phyloP scores from a whole-genome alignment of 1,140 invertebrate species.

The Drosophila subpulchrella region DNA sequence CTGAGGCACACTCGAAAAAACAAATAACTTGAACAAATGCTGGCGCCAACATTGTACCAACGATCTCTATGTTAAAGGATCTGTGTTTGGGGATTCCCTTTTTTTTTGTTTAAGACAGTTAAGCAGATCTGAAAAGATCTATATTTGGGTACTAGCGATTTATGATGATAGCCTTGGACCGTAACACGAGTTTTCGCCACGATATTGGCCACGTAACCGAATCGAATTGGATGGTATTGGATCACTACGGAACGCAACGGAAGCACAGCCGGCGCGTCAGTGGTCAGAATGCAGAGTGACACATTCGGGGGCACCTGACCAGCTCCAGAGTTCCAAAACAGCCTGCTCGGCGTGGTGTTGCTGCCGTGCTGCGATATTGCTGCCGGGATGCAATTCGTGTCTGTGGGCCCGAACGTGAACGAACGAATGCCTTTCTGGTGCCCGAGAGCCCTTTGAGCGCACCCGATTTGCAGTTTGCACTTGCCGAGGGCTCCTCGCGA shows the following conservation, averaged over 20 bases:
- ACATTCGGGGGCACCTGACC: constrained; percentile 67
- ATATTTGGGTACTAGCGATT: not conserved
- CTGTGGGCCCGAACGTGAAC: not conserved
- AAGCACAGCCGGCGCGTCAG: constrained; percentile 84
- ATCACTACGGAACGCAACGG: constrained; percentile 20
- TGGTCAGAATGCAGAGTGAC: constrained; percentile 84
- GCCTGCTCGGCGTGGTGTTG: constrained; percentile 23
- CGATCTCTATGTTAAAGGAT: not conserved
- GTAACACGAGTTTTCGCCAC: not conserved
- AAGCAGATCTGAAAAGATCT: not conserved
- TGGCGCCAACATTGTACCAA: constrained; percentile 10
- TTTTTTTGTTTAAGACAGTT: not conserved
- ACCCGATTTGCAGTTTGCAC: constrained; percentile 52
- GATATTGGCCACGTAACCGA: constrained; percentile 13
- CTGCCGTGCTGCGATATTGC: constrained; percentile 17
- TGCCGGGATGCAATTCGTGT: constrained; percentile 37
- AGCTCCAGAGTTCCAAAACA: constrained; percentile 43
- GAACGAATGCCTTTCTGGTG: not conserved
- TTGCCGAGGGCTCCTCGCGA: not conserved
- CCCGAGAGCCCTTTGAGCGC: constrained; percentile 59
- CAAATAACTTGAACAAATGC: constrained; percentile 29
- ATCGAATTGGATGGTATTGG: constrained; percentile 11
- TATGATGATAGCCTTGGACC: not conserved
- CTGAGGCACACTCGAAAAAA: constrained; percentile 40
- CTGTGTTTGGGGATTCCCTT: not conserved